Evolutionary conservation across 2,797 vertebrate species (phyloP), one percentile per base, ranked within the genome.

Genomic region (Tadarida brasiliensis): DNA sequence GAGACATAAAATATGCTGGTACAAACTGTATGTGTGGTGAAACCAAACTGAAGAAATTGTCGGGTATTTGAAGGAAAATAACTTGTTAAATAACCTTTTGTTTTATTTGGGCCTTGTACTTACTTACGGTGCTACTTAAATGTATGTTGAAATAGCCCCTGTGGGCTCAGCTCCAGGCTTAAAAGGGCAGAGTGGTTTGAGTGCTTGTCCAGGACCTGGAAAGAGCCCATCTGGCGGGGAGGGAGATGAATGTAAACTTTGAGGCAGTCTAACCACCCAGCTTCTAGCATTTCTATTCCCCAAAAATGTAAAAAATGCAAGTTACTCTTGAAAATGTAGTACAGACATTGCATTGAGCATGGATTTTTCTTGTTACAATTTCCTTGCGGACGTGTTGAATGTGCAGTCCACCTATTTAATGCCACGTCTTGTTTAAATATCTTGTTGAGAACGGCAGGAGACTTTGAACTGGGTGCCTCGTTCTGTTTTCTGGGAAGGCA

Each of bases 231-330:
- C 93, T 91, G 76, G 22, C 59, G 5, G 39, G 54, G 76, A 89
- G 56, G 56, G 63, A 61, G 56, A 86, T 94, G 87, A 97, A 96
- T 95, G 81, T 82, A 49, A 84, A 80, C 93, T 92, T 86, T 95
- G 87, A 96, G 83, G n/a, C 49, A 54, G 81, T 70, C 71, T 90
- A 28, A n/a, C 87, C 85, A 24, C 89, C 82, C 78, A 73, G 54
- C 80, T 61, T 54, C 88, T 73, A 93, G 77, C 68, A 71, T 94
- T 84, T 73, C 39, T 70, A 0, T 28, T 91, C 80, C 76, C 30
- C 9, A 24, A 87, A 92, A 96, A 83, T 76, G 63, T 93, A 87
- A 94, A 93, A 80, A 82, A 70, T 68, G 39, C n/a, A 88, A 88
- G 51, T 74, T 61, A 26, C 74, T 91, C 70, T 59, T 85, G 39